Base-by-base conservation (phyloP, 2,888 invertebrate genomes). In the Pandemis cinnamomeana region DNA sequence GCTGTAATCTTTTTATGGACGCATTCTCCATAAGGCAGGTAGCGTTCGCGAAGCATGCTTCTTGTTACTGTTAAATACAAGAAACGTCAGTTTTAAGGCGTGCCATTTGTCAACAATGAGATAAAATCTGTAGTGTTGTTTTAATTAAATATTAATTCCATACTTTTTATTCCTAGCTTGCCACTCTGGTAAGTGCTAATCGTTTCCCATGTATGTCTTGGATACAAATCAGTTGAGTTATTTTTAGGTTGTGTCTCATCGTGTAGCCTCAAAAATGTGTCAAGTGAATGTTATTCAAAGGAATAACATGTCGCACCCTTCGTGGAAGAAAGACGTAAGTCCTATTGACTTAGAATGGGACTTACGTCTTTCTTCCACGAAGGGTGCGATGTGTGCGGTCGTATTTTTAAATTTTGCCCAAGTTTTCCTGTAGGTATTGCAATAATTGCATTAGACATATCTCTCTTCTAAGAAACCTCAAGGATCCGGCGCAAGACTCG, bases 1-100 rank as follows among this genome's bases (percentile, higher is more conserved):
- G 77, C 77, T 73, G 78, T 79, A 80, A 80, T 81, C 79, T 82
- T 79, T 81, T 82, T 81, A 79, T 76, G 78, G 80, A 74, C 46
- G 76, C 80, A 81, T 83, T 81, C 81, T 78, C 79, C 64, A 77
- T 79, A 77, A 78, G 78, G 78, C 76, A 67, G 63, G 67, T 60
- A 48, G 63, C 61, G 70, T 74, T 74, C 71, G 55, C 75, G 66
- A 51, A 71, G 61, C 61, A 61, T 75, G 75, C 53, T 75, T 75
- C 69, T 75, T 64, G 61, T 67, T 55, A 51, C n/a, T 55, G n/a
- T 69, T 61, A 41, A 42, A 75, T 51, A 64, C 20, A 11, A 15
- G 51, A 68, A 66, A 72, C 67, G 51, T 6, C 62, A 48, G 67
- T 62, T 58, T 71, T 64, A 46, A 62, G 55, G 36, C 10, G 46